phyloP scores from a whole-genome alignment of 2,113 vertebrate species.

The Lampris megalopsis region DNA sequence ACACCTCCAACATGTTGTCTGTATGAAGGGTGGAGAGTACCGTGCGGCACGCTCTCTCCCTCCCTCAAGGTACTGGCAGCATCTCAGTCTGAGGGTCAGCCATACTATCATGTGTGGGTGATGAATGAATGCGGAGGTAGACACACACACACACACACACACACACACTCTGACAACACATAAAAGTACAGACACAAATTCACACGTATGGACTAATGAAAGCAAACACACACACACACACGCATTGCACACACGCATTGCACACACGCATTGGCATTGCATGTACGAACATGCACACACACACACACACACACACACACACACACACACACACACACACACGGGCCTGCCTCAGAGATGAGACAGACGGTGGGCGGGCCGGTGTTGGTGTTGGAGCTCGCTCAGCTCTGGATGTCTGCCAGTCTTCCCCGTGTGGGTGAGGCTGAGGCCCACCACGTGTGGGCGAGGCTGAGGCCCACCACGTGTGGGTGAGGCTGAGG shows the following conservation, averaged over 20 bases:
- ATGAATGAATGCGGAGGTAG: slow-evolving; percentile 65
- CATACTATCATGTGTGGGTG: slow-evolving; percentile 37
- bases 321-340: slow-evolving; percentile 36
- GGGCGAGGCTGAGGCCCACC: slow-evolving; percentile 56
- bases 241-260: slow-evolving; percentile 17
- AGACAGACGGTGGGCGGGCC: slow-evolving; percentile 55
- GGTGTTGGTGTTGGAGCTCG: slow-evolving; percentile 45
- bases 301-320: neutral
- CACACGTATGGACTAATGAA: slow-evolving; percentile 42
- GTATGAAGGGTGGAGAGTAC: slow-evolving; percentile 42
- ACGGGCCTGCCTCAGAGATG: slow-evolving; percentile 58
- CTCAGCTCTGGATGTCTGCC: slow-evolving; percentile 54
- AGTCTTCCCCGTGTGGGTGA: slow-evolving; percentile 55
- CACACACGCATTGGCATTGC: slow-evolving; percentile 34
- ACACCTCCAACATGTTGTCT: slow-evolving; percentile 27
- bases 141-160: slow-evolving; percentile 58
- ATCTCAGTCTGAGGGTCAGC: slow-evolving; percentile 59
- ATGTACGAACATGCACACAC: slow-evolving; percentile 53
- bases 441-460: slow-evolving; percentile 50
- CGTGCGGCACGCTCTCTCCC: neutral
- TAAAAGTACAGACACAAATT: slow-evolving; percentile 24
- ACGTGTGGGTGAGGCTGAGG: slow-evolving; percentile 57
- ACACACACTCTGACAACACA: slow-evolving; percentile 16
- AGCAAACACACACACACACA: slow-evolving; percentile 59
- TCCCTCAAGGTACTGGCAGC: slow-evolving; percentile 34